Base-by-base conservation (phyloP, 2,797 vertebrate species). In the Thripadectes ignobilis region DNA sequence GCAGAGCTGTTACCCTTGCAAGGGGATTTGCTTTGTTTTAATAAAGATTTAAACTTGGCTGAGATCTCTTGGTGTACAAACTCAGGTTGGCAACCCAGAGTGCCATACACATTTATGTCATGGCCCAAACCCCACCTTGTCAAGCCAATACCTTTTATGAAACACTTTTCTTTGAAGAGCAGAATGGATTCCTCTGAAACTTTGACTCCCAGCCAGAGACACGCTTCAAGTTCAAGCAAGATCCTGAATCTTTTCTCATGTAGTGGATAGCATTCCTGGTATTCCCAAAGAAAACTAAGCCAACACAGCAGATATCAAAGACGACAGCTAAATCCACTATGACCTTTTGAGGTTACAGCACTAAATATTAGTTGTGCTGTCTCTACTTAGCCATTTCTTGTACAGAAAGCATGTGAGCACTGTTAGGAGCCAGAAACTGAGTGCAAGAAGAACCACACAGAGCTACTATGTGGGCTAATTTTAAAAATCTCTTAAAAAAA, bases 1-100 rank as follows among this genome's bases (percentile, higher is more conserved):
- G 30, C 52, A 4, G 2, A 54, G 29, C 1, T 41, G 24, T 17
- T 39, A 39, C 0, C 1, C 11, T 85, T 2, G 0, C 38, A 49
- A 73, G 20, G 9, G 0, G 0, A 66, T 71, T 39, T 52, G 14
- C 29, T 80, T 77, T 51, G 63, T 67, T 82, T 82, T 58, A 65
- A 13, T 2, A 54, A 41, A 58, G 7, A 34, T 52, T 51, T 77
- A 36, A 87, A 68, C 24, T 2, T 46, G 30, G 3, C 41, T 62
- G 10, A 4, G 2, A 34, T 74, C 45, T 30, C 23, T 36, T 6
- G 2, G 0, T 41, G 57, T 66, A 51, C n/a, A 6, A 6, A 26
- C 16, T 62, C 34, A 7, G 36, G 14, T 0, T 78, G 57, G 27
- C 66, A 68, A 91, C 26, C 43, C 41, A 27, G 24, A 46, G 46